phyloP scores from a whole-genome alignment of 2,797 vertebrate genomes.

The Clarias platycephalus region DNA sequence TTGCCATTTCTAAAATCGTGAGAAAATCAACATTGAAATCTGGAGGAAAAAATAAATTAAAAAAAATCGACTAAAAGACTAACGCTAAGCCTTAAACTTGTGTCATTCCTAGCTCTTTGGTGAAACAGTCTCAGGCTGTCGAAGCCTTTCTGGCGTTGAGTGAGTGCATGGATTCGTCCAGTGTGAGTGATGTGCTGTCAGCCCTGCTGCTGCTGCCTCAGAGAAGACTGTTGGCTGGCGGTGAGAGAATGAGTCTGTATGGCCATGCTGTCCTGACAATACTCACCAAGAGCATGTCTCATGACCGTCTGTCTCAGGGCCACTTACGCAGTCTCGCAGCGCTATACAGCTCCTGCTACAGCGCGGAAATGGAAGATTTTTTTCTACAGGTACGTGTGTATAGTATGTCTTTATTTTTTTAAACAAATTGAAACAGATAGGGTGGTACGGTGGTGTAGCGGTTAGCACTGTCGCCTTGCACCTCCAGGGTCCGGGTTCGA shows the following conservation, averaged over 20 bases:
- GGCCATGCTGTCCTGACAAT: conserved; percentile 79
- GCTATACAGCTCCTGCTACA: conserved; percentile 76
- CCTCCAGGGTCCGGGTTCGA: too few species aligned
- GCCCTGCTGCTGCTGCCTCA: conserved; percentile 80
- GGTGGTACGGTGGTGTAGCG: too few species aligned
- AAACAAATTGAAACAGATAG: neutral
- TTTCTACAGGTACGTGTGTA: conserved; percentile 65
- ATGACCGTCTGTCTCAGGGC: conserved; percentile 69
- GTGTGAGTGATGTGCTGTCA: conserved; percentile 76
- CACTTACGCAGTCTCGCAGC: conserved; percentile 78
- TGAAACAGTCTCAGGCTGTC: conserved; percentile 70
- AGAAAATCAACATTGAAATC: too few species aligned
- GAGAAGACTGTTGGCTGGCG: conserved; percentile 66
- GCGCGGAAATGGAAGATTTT: conserved; percentile 74
- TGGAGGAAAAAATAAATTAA: too few species aligned
- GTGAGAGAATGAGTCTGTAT: conserved; percentile 73
- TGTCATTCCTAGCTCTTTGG: conserved; percentile 37
- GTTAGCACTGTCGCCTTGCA: too few species aligned
- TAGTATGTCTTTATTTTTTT: too few species aligned
- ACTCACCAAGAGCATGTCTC: conserved; percentile 68
- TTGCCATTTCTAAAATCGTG: too few species aligned
- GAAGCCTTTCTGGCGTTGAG: conserved; percentile 79
- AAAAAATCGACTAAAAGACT: too few species aligned
- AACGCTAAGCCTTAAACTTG: neutral
- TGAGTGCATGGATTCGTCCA: conserved; percentile 70